These are phyloP conservation scores for Chironomus striatipennis DNA, from an alignment of 1,140 invertebrate genomes.

Conservation along the genomic window DNA sequence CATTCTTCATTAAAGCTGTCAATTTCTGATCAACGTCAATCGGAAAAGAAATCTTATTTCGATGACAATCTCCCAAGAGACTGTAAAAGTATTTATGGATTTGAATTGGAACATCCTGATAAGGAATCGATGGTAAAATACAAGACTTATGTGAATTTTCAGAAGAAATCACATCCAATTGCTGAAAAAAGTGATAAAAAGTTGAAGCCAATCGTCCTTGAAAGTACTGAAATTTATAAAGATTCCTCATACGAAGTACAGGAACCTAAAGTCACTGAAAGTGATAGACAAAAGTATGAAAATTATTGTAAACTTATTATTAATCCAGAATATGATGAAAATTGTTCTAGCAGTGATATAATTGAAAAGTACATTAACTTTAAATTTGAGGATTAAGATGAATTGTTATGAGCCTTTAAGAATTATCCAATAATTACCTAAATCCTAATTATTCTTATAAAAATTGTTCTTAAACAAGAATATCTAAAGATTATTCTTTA, in stretches of 20 bases:
- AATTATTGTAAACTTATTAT: slow-evolving; percentile 8
- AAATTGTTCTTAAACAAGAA: too few species aligned
- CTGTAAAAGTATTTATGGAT: slow-evolving; percentile 29
- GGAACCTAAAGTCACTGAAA: not conserved
- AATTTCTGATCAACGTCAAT: not conserved
- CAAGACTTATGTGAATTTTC: not conserved
- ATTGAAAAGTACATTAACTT: slow-evolving; percentile 10
- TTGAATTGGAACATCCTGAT: slow-evolving; percentile 24
- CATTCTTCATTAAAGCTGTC: not conserved
- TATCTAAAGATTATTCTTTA: too few species aligned
- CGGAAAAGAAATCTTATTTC: not conserved
- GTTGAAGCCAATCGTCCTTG: not conserved
- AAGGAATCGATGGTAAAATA: not conserved
- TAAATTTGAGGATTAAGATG: not conserved
- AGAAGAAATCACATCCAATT: not conserved
- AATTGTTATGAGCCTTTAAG: not conserved
- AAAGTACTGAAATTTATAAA: not conserved
- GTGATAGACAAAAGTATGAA: not conserved
- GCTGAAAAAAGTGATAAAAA: not conserved
- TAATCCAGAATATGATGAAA: not conserved
- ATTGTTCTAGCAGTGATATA: not conserved
- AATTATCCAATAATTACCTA: too few species aligned
- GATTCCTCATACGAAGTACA: not conserved
- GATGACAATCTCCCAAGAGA: not conserved
- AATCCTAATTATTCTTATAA: too few species aligned